These are phyloP conservation scores for Capreolus pygargus DNA, from an alignment of 2,113 vertebrate species.

Conservation along the genomic window DNA sequence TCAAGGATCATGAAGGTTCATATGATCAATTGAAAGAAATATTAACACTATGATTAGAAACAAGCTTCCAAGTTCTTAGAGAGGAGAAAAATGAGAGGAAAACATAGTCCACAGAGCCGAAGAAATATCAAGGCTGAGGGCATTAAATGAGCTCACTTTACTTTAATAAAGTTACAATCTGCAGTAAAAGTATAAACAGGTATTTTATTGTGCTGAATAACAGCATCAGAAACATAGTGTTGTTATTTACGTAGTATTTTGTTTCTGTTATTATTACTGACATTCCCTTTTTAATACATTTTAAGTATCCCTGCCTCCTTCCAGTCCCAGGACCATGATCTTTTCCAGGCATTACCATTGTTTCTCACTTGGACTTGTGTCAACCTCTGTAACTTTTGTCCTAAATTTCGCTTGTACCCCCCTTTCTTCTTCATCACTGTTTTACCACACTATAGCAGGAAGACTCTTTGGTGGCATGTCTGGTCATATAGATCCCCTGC, in stretches of 20 bases:
- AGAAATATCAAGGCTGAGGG: neutral
- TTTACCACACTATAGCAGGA: neutral
- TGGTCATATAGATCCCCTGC: neutral
- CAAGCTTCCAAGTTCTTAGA: neutral
- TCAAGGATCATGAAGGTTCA: neutral
- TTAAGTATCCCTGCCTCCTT: neutral
- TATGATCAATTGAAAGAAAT: neutral
- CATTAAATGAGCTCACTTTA: neutral
- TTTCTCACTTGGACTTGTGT: neutral
- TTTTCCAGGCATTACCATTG: neutral
- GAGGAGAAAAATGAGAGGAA: neutral
- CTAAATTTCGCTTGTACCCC: neutral
- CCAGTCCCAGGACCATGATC: accelerated
- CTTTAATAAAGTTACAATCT: neutral
- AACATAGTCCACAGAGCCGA: neutral
- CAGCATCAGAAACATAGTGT: neutral
- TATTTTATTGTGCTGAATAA: neutral
- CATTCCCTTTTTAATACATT: neutral
- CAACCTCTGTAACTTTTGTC: neutral
- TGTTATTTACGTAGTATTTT: neutral
- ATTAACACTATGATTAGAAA: neutral
- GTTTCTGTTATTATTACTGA: neutral
- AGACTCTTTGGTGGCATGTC: neutral
- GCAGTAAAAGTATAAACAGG: neutral
- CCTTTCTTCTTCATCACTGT: neutral